These are phyloP conservation scores for Clarias magur DNA, from an alignment of 2,113 vertebrate species.

Conservation along the genomic window DNA sequence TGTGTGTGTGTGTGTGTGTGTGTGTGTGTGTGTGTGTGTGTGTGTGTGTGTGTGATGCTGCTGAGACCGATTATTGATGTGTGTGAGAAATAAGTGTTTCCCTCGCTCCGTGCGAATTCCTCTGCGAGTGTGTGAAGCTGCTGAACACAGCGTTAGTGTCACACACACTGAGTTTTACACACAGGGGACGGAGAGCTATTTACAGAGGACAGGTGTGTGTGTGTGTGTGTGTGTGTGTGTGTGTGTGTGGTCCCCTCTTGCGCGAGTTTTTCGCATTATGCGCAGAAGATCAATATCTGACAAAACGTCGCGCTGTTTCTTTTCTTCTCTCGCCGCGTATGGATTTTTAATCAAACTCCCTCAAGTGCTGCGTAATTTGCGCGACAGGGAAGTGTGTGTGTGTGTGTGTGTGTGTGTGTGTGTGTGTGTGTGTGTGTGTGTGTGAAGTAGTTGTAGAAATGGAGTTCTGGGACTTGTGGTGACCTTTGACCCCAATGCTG, in stretches of 20 bases:
- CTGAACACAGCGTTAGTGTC: slow-evolving; percentile 52
- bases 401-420: slow-evolving; percentile 17
- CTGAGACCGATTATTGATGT: not conserved
- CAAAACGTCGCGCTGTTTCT: not conserved
- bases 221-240: slow-evolving; percentile 4
- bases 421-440: slow-evolving; percentile 14
- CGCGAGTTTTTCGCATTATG: slow-evolving; percentile 22
- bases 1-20: no score
- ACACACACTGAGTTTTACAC: slow-evolving; percentile 29
- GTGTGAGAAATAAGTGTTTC: not conserved
- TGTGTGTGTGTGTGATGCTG: not conserved
- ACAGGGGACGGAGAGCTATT: slow-evolving; percentile 45
- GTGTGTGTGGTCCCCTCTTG: slow-evolving; percentile 8
- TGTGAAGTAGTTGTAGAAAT: not conserved
- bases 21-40: no score
- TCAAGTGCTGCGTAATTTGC: not conserved
- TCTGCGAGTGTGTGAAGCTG: slow-evolving; percentile 27
- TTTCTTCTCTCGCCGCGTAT: slow-evolving; percentile 14
- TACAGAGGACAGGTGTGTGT: slow-evolving; percentile 46
- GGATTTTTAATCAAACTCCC: slow-evolving; percentile 34
- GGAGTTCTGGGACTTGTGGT: not conserved
- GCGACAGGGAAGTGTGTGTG: not conserved
- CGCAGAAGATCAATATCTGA: slow-evolving; percentile 12
- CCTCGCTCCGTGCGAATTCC: not conserved
- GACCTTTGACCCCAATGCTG: not conserved